A percentile compares a stretch with the other conserved stretches of the same genome.
Conservation (phyloP, 2,797 vertebrate genomes). For the Pagetopsis macropterus region DNA sequence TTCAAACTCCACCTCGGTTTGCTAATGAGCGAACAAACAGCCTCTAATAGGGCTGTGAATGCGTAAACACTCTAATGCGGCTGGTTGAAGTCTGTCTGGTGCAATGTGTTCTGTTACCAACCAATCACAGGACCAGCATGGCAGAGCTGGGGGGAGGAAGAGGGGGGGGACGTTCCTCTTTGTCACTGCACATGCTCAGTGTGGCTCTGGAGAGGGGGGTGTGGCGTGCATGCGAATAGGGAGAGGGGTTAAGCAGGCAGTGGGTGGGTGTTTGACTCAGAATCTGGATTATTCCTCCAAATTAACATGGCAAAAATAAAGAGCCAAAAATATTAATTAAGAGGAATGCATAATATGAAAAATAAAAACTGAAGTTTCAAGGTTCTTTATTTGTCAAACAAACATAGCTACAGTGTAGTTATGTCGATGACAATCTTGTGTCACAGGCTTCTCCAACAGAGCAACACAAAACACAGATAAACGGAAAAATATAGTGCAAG, state of each 20-base stretch:
- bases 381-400: no score
- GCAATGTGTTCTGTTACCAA: slow-evolving; percentile 59
- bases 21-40: slow-evolving; percentile 63
- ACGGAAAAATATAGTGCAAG: no score
- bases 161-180: slow-evolving; percentile 25
- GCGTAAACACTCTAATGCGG: slow-evolving; percentile 60
- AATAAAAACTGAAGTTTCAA: no score
- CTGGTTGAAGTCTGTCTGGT: slow-evolving; percentile 62
- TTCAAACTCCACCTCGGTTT: slow-evolving; percentile 53
- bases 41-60: slow-evolving; percentile 61
- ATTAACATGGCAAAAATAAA: no score
- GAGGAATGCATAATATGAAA: no score
- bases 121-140: slow-evolving; percentile 65
- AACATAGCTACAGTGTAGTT: no score
- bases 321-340: no score
- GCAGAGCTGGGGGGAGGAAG: slow-evolving; percentile 43
- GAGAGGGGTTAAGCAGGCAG: slow-evolving; percentile 7
- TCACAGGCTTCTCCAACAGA: no score
- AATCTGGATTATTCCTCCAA: no score
- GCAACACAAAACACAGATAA: no score
- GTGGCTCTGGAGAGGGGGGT: slow-evolving; percentile 52
- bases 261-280: slow-evolving; percentile 59
- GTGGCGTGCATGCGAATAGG: slow-evolving; percentile 35
- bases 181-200: slow-evolving; percentile 66
- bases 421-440: no score